Evolutionary conservation across 2,888 invertebrate species (phyloP), one percentile per base, ranked within the genome.

Genomic region (Napeogenes sylphis): DNA sequence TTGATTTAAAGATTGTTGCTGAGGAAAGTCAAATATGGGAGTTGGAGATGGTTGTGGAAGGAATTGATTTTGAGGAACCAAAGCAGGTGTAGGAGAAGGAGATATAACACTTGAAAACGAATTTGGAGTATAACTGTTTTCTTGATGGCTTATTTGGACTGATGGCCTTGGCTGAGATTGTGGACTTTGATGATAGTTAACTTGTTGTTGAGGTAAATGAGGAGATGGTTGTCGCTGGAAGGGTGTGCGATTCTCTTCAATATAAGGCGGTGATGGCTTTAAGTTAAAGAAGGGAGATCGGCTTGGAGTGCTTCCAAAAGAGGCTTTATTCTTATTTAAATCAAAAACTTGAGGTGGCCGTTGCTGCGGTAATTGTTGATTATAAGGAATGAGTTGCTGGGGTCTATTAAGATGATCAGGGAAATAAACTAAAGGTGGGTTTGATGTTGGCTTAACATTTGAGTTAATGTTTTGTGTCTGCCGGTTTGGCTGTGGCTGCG

Each of bases 291-390:
- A 79, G 66, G 88, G 78, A 74, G 92, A 68, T 78, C 87, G 75
- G 58, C 78, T 87, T 4, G 89, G 83, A 47, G 77, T 84, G 66
- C 73, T 78, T 68, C 75, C 77, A 78, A 71, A 87, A 64, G 76
- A 80, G 72, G 89, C 71, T 75, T 88, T 79, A 71, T 78, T 91
- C 76, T 69, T 85, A 75, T 68, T 81, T 71, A 71, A 79, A 75
- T 83, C 91, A 71, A 90, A 90, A 62, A 87, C 82, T 58, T 84
- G 86, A 62, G 70, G 78, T 54, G 82, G 91, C 73, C 81, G 78
- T 73, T 80, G 87, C 70, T 91, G 92, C 5, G 92, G 91, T 65
- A 92, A 81, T 63, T 92, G 92, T 75, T 92, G 91, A 64, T 76
- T 87, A 12, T 78, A 75, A 4, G 85, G 79, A 56, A 88, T 79